Percentiles rank a stretch among this genome's conserved stretches.
Conservation (phyloP, 2,888 invertebrate species). For the Xiphydria camelus region DNA sequence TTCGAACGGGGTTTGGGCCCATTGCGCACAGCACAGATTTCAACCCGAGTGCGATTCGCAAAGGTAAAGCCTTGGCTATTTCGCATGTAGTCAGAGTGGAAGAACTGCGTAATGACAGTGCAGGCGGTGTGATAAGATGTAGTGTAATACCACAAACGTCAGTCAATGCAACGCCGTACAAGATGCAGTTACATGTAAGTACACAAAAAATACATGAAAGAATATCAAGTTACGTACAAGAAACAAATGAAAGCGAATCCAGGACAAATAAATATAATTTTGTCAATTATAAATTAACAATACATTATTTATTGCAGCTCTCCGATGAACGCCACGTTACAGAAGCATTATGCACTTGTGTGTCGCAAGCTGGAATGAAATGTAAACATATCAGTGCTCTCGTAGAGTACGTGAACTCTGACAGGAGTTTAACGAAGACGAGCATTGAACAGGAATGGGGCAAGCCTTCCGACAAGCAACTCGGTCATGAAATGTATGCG, state of each 20-base stretch:
- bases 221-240: no score
- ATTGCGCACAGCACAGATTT: no score
- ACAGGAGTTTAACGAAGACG: constrained; percentile 21
- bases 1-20: no score
- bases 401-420: constrained; percentile 20
- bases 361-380: constrained; percentile 24
- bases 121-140: no score
- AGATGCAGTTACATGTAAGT: constrained; percentile 10
- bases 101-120: no score
- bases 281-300: constrained; percentile 1
- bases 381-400: constrained; percentile 22
- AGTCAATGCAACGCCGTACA: constrained; percentile 13
- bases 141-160: constrained; percentile 17
- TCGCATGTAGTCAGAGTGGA: no score
- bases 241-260: no score
- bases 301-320: constrained; percentile 11
- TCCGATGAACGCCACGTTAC: constrained; percentile 14
- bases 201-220: no score
- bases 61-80: no score
- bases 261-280: no score
- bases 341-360: constrained; percentile 19
- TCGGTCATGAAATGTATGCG: constrained; percentile 23
- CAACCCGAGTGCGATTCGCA: no score
- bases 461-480: constrained; percentile 21
- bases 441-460: constrained; percentile 24